A percentile compares a stretch with the other conserved stretches of the same genome.
Conservation (phyloP, 1,140 invertebrate species). For the Drosophila sp. region DNA sequence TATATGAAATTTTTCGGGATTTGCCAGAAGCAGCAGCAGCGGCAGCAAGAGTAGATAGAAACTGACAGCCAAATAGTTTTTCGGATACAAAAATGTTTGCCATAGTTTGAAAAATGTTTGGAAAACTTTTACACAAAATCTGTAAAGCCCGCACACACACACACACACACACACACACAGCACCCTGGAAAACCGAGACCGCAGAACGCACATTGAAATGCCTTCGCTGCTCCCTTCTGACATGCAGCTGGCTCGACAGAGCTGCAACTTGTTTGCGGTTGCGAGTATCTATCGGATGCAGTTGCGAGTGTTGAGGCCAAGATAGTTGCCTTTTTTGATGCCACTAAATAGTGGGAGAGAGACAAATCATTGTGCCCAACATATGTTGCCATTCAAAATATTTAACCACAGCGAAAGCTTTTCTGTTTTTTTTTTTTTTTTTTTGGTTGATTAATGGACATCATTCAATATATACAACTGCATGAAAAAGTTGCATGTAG, state of each 20-base stretch:
- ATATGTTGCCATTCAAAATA: constrained; percentile 79
- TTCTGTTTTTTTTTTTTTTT: not conserved
- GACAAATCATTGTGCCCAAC: constrained; percentile 69
- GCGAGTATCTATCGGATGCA: constrained; percentile 60
- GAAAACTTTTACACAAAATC: constrained; percentile 73
- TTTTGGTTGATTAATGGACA: constrained; percentile 61
- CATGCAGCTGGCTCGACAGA: constrained; percentile 57
- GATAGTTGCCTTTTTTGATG: constrained; percentile 42
- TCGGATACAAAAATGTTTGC: constrained; percentile 71
- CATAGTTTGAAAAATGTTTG: constrained; percentile 73
- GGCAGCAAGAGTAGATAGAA: constrained; percentile 40
- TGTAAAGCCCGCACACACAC: not conserved
- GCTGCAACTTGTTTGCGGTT: constrained; percentile 75
- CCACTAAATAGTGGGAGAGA: constrained; percentile 53
- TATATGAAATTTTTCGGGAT: not conserved
- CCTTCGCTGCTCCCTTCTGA: constrained; percentile 1
- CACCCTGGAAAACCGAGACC: constrained; percentile 31
- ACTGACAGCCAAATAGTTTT: constrained; percentile 76
- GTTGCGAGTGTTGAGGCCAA: constrained; percentile 42
- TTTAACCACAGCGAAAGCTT: constrained; percentile 73
- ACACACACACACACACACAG: too few species aligned
- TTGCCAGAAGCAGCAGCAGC: not conserved
- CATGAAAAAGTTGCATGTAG: constrained; percentile 58
- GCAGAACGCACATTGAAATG: constrained; percentile 66
- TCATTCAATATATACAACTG: constrained; percentile 69